Evolutionary conservation across 1,140 invertebrate species (phyloP), one percentile per base, ranked within the genome.

Genomic region (Drosophila repletoides): DNA sequence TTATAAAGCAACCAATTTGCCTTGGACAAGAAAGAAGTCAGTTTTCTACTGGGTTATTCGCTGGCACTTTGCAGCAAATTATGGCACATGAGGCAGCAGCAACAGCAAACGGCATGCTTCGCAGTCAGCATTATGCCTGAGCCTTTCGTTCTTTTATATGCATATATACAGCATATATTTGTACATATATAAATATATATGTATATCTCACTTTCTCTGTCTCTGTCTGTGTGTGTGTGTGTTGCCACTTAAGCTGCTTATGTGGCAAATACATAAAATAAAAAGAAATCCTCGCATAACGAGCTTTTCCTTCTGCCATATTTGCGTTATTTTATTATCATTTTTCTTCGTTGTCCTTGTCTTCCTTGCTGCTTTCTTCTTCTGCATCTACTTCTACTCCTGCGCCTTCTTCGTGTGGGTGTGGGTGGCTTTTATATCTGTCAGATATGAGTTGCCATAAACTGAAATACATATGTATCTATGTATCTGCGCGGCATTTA

Each of bases 241-340:
- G 41, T 66, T 73, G 80, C 72, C 76, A 87, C 81, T 87, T 87
- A 87, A 81, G 81, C 81, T 77, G 81, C 76, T 87, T 87, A 87
- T 87, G 73, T 81, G 69, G 72, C 69, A 76, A 74, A 81, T 74
- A 81, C 76, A 87, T 81, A 81, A 87, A 87, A 88, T 84, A 84
- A 84, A 83, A 84, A 79, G 58, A 55, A 83, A 77, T 83, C 73
- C 77, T 77, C 61, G 31, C 67, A 81, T 81, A 81, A 81, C 76
- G 76, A 80, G 77, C 79, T 71, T 77, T 84, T 84, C 80, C 71
- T 73, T 84, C 79, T 68, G 68, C 84, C 84, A 88, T 88, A 88
- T 88, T 88, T 88, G 84, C 71, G 84, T 88, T 88, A 88, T 88
- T 84, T 88, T 88, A 88, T 80, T 88, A 84, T 76, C 72, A 80